Evolutionary conservation across 2,888 invertebrate genomes (phyloP).

Genomic region (Nemoura dubitans): DNA sequence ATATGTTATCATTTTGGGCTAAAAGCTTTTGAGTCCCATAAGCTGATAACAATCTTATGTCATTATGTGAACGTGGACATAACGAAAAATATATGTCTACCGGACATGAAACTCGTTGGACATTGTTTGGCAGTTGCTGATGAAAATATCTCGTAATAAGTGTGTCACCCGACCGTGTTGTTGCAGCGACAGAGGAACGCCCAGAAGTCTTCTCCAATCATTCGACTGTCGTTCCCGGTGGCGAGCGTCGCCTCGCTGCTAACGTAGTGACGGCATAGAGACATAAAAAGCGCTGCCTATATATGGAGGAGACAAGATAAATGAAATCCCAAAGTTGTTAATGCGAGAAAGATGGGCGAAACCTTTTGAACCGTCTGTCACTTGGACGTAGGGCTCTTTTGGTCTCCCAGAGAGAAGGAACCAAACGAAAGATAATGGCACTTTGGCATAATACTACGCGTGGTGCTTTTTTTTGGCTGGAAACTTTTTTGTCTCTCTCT

Average conservation of each 20-base stretch:
- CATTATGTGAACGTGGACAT: neutral
- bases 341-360: conserved; percentile 47
- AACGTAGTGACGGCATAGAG: neutral
- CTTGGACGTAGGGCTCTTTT: neutral
- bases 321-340: conserved; percentile 45
- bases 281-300: conserved; percentile 7
- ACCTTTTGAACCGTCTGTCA: conserved; percentile 47
- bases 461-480: conserved; percentile 38
- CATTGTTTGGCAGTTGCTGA: neutral
- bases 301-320: neutral
- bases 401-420: conserved; percentile 18
- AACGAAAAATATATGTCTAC: neutral
- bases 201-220: neutral
- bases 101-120: neutral
- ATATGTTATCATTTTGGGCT: no score
- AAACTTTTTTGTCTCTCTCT: neutral
- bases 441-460: conserved; percentile 39
- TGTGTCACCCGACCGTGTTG: neutral
- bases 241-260: neutral
- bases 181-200: neutral
- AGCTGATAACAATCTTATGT: neutral
- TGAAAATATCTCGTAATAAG: conserved; percentile 4
- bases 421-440: conserved; percentile 48
- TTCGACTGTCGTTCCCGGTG: neutral
- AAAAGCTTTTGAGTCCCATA: no score